phyloP scores from a whole-genome alignment of 2,888 invertebrate genomes.

The Sinhomidia bicolor region DNA sequence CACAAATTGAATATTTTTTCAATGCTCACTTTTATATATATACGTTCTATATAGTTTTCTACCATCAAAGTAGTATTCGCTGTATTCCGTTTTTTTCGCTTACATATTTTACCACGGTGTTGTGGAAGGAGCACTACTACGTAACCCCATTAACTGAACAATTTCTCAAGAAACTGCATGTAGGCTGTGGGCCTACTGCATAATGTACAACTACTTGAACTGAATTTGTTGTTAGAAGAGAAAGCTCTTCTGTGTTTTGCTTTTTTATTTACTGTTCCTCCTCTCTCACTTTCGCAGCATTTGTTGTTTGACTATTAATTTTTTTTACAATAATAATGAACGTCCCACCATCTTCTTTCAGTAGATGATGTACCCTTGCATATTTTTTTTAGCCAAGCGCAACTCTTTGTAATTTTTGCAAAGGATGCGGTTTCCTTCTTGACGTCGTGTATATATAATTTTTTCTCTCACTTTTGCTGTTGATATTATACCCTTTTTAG shows the following conservation, averaged over 20 bases:
- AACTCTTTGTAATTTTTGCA: conserved; percentile 27
- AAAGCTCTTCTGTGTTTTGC: neutral
- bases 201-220: conserved; percentile 14
- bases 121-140: neutral
- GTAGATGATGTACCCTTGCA: neutral
- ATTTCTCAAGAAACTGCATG: conserved; percentile 3
- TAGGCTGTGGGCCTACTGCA: conserved; percentile 21
- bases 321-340: conserved; percentile 24
- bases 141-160: conserved; percentile 17
- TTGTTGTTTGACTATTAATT: conserved; percentile 10
- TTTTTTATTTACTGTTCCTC: neutral
- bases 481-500: neutral
- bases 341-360: conserved; percentile 9
- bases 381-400: conserved; percentile 29
- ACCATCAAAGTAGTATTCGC: neutral
- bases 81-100: conserved; percentile 7
- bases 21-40: conserved; percentile 27
- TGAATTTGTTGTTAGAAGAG: neutral
- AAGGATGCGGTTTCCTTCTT: conserved; percentile 57
- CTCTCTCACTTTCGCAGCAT: neutral
- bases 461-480: no score
- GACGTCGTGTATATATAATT: neutral
- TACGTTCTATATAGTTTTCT: no score
- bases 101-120: neutral
- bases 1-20: conserved; percentile 31